A percentile compares a stretch with the other conserved stretches of the same genome.
Evolutionary conservation across 2,888 invertebrate species (phyloP).

Genomic region (Elegia similella): DNA sequence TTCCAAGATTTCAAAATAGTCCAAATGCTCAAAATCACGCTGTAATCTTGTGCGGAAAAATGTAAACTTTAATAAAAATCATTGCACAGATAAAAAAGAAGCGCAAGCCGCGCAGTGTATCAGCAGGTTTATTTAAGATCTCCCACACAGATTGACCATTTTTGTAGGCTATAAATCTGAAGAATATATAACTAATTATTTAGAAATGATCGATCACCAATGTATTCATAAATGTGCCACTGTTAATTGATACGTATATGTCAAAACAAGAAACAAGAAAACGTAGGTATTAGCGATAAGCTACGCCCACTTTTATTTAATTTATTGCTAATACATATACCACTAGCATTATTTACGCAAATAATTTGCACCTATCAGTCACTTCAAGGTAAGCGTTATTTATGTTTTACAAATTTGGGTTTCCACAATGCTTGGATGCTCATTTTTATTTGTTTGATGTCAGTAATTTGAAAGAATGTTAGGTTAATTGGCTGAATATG

Average conservation of each 20-base stretch:
- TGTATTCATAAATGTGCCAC: constrained; percentile 23
- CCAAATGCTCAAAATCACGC: no score
- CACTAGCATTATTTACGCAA: constrained; percentile 30
- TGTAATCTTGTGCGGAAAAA: no score
- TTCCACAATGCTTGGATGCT: background rate
- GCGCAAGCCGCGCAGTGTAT: no score
- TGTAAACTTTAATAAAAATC: no score
- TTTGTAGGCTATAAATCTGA: constrained; percentile 17
- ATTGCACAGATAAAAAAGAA: no score
- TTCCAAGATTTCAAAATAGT: no score
- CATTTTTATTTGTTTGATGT: no score
- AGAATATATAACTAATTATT: constrained; percentile 11
- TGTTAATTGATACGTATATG: constrained; percentile 30
- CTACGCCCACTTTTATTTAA: constrained; percentile 25
- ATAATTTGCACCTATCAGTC: constrained; percentile 40
- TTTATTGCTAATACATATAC: constrained; percentile 17
- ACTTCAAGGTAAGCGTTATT: constrained; percentile 33
- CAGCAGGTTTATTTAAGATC: constrained; percentile 1
- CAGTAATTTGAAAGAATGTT: no score
- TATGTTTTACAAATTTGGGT: constrained; percentile 20
- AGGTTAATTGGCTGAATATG: no score
- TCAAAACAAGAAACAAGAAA: constrained; percentile 27
- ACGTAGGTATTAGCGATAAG: constrained; percentile 15
- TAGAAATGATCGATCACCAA: constrained; percentile 27
- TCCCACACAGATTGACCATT: constrained; percentile 20